Conservation (phyloP, 2,888 invertebrate species). For the Macroteleia sp. region DNA sequence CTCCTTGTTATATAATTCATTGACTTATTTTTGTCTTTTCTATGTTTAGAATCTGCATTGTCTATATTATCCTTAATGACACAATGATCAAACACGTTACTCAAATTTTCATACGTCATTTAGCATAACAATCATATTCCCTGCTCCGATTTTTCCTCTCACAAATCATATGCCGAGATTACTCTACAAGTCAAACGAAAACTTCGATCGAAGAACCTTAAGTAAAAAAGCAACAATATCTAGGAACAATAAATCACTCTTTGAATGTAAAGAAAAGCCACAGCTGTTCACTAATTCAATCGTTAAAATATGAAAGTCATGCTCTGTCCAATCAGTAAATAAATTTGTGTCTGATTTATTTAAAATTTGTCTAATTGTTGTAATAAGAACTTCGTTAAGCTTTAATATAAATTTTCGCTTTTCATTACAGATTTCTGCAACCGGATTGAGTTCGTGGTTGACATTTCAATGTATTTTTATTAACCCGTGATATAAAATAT, state of each 20-base stretch:
- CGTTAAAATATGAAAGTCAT: slow-evolving; percentile 14
- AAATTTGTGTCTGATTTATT: background rate
- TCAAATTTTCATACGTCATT: background rate
- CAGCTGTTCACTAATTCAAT: slow-evolving; percentile 16
- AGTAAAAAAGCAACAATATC: slow-evolving; percentile 6
- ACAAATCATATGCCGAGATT: background rate
- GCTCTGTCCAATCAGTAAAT: background rate
- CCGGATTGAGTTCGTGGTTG: background rate
- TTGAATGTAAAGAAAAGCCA: background rate
- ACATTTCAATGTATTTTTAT: slow-evolving; percentile 25
- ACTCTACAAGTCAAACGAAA: background rate
- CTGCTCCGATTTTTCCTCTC: background rate
- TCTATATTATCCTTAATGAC: background rate
- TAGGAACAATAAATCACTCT: slow-evolving; percentile 4
- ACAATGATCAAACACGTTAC: background rate
- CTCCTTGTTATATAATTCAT: background rate
- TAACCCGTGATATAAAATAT: slow-evolving; percentile 17
- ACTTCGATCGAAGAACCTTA: background rate
- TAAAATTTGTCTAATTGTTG: background rate
- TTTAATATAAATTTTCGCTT: background rate
- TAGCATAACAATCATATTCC: background rate
- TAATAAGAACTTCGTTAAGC: too few species aligned
- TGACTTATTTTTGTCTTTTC: too few species aligned
- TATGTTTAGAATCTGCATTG: background rate
- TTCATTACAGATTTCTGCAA: slow-evolving; percentile 3